Base-by-base conservation (phyloP, 2,888 invertebrate species). In the Spodoptera littoralis region DNA sequence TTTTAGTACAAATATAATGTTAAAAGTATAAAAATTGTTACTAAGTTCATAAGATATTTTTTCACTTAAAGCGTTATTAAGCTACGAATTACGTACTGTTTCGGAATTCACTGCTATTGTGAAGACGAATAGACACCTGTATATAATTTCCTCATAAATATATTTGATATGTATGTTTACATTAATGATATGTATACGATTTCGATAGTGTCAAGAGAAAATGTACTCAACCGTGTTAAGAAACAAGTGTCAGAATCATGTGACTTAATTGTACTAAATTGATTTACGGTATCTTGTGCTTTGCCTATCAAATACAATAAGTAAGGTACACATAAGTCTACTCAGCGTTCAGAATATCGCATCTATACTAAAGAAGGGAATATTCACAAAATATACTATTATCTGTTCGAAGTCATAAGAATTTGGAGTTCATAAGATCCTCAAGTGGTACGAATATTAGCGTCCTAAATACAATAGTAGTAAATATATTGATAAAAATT, bases 381-480 rank as follows among this genome's bases (percentile, higher is more conserved):
- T 92, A 92, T 91, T 89, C 93, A 93, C 91, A 94, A 92, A 90
- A 92, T 91, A 91, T 88, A 84, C 83, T 90, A 90, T 88, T 84
- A 90, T 92, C 87, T 91, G 90, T 89, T 88, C 86, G 85, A 90
- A 93, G 93, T 94, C 94, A 93, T 94, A 94, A 94, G 93, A 94
- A 90, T 92, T 88, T 90, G 85, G 89, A 92, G 89, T 92, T 94
- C 94, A 94, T 94, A 94, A 94, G 94, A 93, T 90, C 83, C 81
- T 90, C 87, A 86, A 91, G 91, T 93, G 91, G 92, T 93, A 90
- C 91, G 85, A 90, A 86, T 82, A 83, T 88, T 92, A 93, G 91
- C 90, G 80, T 89, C 82, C 92, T 93, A 92, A 86, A 89, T 89
- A 90, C 84, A 88, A 86, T 87, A 88, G 84, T 88, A 80, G 84